Conservation (phyloP, 2,797 vertebrate species). For the Sitta carolinensis region DNA sequence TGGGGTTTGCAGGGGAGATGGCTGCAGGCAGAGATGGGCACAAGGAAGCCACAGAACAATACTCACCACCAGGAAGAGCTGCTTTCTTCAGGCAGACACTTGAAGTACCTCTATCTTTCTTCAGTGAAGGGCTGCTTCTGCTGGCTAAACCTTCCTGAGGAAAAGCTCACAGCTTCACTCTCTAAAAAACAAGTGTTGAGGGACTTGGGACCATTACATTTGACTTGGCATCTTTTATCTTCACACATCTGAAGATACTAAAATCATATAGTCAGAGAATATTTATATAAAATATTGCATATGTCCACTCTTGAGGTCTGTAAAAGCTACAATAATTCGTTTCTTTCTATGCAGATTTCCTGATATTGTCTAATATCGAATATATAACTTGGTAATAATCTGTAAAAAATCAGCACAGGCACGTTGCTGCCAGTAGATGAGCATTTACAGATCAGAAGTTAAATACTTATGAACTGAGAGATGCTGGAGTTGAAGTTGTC, state of each 20-base stretch:
- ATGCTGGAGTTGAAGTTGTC: neutral
- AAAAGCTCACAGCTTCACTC: neutral
- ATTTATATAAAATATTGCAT: slow-evolving; percentile 67
- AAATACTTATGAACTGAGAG: neutral
- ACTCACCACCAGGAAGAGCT: neutral
- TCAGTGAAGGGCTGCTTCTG: neutral
- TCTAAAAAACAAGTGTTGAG: neutral
- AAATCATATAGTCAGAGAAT: neutral
- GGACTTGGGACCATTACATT: neutral
- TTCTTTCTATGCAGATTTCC: neutral
- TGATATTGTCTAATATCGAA: neutral
- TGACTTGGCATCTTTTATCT: slow-evolving; percentile 67
- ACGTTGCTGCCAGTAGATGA: neutral
- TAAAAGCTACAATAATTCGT: neutral
- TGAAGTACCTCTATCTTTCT: neutral
- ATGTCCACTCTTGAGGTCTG: slow-evolving; percentile 74
- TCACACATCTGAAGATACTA: slow-evolving; percentile 67
- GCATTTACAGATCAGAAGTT: neutral
- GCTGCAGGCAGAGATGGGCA: neutral
- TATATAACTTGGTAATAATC: neutral
- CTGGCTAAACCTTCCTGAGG: neutral
- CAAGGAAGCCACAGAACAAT: fast-evolving
- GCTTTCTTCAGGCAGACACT: neutral
- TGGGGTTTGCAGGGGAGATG: neutral
- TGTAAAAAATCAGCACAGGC: neutral